Conservation (phyloP, 1,140 invertebrate species). For the Triops longicaudatus region DNA sequence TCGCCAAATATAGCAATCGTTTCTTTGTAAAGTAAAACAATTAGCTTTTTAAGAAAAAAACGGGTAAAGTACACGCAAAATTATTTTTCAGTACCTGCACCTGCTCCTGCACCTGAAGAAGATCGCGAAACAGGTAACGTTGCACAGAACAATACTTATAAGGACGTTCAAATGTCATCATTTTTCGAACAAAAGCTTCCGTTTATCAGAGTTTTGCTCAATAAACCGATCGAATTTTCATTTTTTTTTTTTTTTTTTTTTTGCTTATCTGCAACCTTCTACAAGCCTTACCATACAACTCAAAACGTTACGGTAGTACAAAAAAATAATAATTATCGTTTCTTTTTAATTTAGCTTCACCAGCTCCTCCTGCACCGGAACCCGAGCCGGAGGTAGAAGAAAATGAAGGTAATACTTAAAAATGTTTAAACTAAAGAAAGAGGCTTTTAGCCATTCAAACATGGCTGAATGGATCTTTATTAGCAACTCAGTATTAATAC, state of each 20-base stretch:
- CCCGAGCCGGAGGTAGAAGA: not conserved
- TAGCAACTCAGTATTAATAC: no score
- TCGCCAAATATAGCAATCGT: no score
- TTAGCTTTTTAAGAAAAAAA: not conserved
- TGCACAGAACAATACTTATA: not conserved
- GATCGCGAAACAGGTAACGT: not conserved
- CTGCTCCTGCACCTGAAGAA: conserved; percentile 17
- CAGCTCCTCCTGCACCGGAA: not conserved
- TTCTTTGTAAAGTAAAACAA: not conserved
- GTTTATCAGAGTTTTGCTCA: not conserved
- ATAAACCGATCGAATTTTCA: not conserved
- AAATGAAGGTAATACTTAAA: not conserved
- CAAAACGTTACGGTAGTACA: no score
- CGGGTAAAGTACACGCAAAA: not conserved
- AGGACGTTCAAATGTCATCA: not conserved
- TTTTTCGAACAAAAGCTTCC: not conserved
- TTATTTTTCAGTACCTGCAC: conserved; percentile 18
- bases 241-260: not conserved
- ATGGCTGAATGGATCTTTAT: no score
- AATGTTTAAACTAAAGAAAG: not conserved
- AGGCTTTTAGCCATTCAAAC: no score
- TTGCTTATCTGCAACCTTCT: no score
- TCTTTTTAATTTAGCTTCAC: not conserved
- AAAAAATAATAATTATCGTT: not conserved
- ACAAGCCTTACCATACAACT: no score